phyloP scores from a whole-genome alignment of 2,113 vertebrate species.

The Oostethus manadensis region DNA sequence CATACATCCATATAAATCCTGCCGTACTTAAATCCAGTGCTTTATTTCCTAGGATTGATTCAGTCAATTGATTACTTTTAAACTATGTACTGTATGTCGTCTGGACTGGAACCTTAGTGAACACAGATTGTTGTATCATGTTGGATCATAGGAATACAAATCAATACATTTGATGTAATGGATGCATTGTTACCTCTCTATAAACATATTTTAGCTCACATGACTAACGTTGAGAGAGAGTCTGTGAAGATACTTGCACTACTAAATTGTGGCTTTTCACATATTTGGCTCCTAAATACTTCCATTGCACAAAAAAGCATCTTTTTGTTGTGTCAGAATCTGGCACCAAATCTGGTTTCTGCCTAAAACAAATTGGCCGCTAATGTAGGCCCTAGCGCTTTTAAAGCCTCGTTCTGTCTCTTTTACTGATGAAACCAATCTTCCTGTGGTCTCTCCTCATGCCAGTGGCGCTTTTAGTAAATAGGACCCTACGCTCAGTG shows the following conservation, averaged over 20 bases:
- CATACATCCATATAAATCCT: too few relatives aligned
- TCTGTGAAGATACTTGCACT: conserved; percentile 30
- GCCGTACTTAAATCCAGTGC: too few relatives aligned
- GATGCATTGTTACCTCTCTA: too few relatives aligned
- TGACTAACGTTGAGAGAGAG: conserved; percentile 18
- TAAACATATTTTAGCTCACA: too few relatives aligned
- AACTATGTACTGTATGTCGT: too few relatives aligned
- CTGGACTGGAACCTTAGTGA: too few relatives aligned
- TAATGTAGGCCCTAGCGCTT: conserved; percentile 18
- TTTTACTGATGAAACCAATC: conserved; percentile 44
- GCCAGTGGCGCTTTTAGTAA: conserved; percentile 41
- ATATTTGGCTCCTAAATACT: conserved; percentile 36
- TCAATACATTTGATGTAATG: too few relatives aligned
- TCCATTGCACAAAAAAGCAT: conserved; percentile 16
- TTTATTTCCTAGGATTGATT: too few relatives aligned
- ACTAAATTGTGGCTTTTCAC: conserved; percentile 40
- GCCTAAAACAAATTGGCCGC: conserved; percentile 35
- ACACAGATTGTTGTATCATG: too few relatives aligned
- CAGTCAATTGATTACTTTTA: too few relatives aligned
- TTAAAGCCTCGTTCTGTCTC: conserved; percentile 53
- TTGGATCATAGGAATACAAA: too few relatives aligned
- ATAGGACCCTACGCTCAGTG: conserved; percentile 38
- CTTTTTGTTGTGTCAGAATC: conserved; percentile 47
- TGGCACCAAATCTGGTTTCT: conserved; percentile 31
- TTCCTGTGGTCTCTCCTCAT: conserved; percentile 43